Evolutionary conservation across 2,888 invertebrate genomes (phyloP).

Genomic region (Andrena bucephala): DNA sequence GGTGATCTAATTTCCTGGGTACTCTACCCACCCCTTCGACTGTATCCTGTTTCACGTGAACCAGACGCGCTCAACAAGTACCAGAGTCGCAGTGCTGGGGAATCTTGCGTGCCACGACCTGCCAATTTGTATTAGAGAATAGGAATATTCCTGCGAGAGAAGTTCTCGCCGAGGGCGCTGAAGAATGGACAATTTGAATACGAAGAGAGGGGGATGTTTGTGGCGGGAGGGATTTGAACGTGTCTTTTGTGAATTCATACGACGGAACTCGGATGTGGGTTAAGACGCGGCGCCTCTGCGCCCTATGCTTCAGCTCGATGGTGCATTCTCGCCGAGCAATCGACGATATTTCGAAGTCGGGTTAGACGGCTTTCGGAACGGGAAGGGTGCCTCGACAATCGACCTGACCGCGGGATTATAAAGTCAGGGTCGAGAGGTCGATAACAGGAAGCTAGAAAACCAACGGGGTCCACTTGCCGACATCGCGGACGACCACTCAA

Average conservation of each 20-base stretch:
- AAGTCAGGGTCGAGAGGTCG: conserved; percentile 3
- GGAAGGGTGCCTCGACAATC: conserved; percentile 9
- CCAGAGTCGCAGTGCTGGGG: conserved; percentile 8
- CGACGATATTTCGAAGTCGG: background rate
- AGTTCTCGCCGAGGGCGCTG: background rate
- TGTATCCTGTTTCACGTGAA: conserved; percentile 55
- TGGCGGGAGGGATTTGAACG: too few relatives aligned
- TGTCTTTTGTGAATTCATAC: too few relatives aligned
- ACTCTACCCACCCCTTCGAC: conserved; percentile 42
- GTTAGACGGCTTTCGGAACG: background rate
- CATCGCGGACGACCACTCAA: conserved; percentile 3
- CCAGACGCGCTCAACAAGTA: conserved; percentile 60
- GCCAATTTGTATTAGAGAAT: background rate
- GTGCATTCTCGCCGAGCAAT: background rate
- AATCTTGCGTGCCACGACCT: background rate
- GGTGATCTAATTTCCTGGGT: conserved; percentile 68
- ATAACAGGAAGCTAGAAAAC: conserved; percentile 5
- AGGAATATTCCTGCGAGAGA: background rate
- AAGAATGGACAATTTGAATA: too few relatives aligned
- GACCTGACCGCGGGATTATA: background rate
- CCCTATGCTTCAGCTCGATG: background rate
- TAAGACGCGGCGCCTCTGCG: background rate
- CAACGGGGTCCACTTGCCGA: background rate
- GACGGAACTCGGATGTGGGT: too few relatives aligned
- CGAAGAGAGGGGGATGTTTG: too few relatives aligned